Conservation (phyloP, 2,113 vertebrate species). For the Capra hircus region DNA sequence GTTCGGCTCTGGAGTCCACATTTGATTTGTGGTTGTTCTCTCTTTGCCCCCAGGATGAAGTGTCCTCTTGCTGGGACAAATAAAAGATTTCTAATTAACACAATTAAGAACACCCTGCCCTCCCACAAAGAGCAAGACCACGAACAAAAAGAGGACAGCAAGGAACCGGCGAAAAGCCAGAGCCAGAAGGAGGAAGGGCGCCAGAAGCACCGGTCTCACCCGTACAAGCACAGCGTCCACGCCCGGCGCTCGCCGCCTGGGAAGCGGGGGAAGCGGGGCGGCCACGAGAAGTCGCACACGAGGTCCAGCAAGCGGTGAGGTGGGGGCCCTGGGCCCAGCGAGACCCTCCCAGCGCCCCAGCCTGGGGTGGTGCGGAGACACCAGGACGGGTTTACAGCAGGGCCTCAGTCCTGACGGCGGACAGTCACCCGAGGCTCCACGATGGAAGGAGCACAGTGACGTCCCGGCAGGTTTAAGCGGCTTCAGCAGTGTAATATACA, state of each 20-base stretch:
- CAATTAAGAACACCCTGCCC: constrained; percentile 89
- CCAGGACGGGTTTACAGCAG: constrained; percentile 26
- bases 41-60: constrained; percentile 87
- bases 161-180: constrained; percentile 75
- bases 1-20: neutral
- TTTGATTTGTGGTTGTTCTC: constrained; percentile 41
- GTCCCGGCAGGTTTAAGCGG: neutral
- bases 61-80: constrained; percentile 94
- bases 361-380: neutral
- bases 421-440: neutral
- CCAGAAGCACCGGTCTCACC: constrained; percentile 78
- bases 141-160: constrained; percentile 72
- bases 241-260: constrained; percentile 77
- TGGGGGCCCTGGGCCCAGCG: neutral
- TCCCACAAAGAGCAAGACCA: constrained; percentile 82
- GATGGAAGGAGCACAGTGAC: neutral
- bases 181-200: constrained; percentile 77
- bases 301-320: constrained; percentile 72
- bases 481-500: neutral
- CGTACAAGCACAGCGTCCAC: constrained; percentile 76
- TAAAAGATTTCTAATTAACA: constrained; percentile 97
- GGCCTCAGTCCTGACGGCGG: neutral
- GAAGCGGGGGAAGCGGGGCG: constrained; percentile 71
- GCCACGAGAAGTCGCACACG: constrained; percentile 76
- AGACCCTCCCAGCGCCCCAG: neutral